Evolutionary conservation across 2,797 vertebrate genomes (phyloP).

Genomic region (Crocidura indochinensis): DNA sequence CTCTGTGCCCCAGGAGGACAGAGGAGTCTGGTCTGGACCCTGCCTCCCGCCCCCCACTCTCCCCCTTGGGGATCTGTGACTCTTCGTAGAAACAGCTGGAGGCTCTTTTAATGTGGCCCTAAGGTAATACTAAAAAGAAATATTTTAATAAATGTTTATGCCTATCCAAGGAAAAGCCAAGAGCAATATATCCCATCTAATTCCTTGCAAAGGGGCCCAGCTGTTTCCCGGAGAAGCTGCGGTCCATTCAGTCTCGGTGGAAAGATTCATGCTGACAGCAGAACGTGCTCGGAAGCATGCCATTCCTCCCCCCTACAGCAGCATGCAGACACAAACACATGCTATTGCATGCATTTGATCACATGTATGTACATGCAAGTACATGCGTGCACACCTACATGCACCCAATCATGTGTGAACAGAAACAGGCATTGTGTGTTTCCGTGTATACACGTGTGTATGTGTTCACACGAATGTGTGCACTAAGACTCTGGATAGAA

Average conservation of each 20-base stretch:
- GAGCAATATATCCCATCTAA: background rate
- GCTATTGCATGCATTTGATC: background rate
- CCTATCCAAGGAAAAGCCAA: slow-evolving; percentile 9
- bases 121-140: background rate
- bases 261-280: slow-evolving; percentile 61
- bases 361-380: background rate
- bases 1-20: too few species aligned
- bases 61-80: accelerated
- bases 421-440: too few species aligned
- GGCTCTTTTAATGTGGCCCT: background rate
- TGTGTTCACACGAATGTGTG: too few species aligned
- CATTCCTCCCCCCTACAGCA: accelerated
- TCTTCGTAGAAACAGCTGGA: background rate
- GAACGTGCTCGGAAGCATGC: background rate
- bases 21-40: background rate
- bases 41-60: accelerated
- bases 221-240: slow-evolving; percentile 3
- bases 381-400: background rate
- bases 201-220: slow-evolving; percentile 51
- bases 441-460: too few species aligned
- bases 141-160: background rate
- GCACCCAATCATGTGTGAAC: too few species aligned
- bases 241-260: background rate
- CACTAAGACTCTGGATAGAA: too few species aligned
- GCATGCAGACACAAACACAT: accelerated